These are phyloP conservation scores for Microtus richardsoni DNA, from an alignment of 2,113 vertebrate genomes.

Conservation along the genomic window DNA sequence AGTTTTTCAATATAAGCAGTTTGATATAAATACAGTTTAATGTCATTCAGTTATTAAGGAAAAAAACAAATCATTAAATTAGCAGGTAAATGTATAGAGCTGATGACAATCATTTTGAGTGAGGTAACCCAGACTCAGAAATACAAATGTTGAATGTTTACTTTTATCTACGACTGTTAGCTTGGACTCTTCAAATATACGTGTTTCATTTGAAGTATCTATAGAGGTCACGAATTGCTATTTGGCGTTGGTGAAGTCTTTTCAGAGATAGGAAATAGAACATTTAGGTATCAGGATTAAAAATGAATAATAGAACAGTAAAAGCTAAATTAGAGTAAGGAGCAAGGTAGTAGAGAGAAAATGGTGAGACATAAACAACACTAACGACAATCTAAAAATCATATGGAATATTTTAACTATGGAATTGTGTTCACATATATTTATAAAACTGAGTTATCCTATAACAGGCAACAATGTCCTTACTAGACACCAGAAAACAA, in stretches of 20 bases:
- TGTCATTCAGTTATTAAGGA: not conserved
- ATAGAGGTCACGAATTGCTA: not conserved
- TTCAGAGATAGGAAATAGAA: not conserved
- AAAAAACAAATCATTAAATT: not conserved
- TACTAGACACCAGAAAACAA: not conserved
- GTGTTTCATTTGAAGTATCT: not conserved
- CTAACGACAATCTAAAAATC: not conserved
- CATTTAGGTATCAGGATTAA: not conserved
- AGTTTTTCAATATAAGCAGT: not conserved
- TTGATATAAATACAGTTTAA: not conserved
- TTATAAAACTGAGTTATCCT: not conserved
- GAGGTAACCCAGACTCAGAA: not conserved
- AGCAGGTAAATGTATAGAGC: not conserved
- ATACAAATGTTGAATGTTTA: not conserved
- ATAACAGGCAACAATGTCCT: not conserved
- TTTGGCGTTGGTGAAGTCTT: not conserved
- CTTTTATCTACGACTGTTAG: not conserved
- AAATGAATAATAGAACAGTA: not conserved
- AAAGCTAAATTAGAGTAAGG: not conserved
- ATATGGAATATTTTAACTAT: not conserved
- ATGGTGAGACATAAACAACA: not conserved
- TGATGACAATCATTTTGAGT: not conserved
- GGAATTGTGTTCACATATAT: not conserved
- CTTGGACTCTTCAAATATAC: not conserved
- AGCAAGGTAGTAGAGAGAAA: not conserved